These are phyloP conservation scores for Podotricha telesiphe DNA, from an alignment of 2,888 invertebrate species.

Conservation along the genomic window DNA sequence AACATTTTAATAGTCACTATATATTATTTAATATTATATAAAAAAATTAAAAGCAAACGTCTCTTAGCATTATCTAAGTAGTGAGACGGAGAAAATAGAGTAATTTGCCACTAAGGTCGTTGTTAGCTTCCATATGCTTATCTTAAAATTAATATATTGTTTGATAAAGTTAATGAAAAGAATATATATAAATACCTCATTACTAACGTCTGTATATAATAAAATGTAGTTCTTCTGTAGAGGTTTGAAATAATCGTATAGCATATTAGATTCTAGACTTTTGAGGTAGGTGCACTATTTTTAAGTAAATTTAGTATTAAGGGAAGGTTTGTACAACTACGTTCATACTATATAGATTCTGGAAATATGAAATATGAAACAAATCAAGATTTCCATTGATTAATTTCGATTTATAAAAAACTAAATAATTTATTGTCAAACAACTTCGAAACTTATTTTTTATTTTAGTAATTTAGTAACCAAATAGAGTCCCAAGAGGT, in stretches of 20 bases:
- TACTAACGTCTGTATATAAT: conserved; percentile 20
- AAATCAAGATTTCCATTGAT: no score
- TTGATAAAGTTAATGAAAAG: neutral
- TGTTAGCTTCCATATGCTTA: neutral
- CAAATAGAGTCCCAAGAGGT: neutral
- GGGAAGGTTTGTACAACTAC: conserved; percentile 23
- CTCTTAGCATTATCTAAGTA: neutral
- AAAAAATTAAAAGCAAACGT: neutral
- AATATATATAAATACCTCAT: conserved; percentile 26
- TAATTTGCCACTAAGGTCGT: neutral
- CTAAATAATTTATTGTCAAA: no score
- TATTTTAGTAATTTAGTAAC: neutral
- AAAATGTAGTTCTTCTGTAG: conserved; percentile 6
- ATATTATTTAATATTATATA: neutral
- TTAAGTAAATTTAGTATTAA: conserved; percentile 33
- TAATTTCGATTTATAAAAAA: no score
- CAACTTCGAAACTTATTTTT: no score
- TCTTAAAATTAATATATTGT: neutral
- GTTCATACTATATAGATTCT: conserved; percentile 12
- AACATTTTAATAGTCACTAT: neutral
- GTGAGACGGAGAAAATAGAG: neutral
- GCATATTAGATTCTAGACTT: conserved; percentile 24
- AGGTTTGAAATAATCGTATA: conserved; percentile 6
- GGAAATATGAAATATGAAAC: neutral
- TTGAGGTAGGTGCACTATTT: conserved; percentile 28